Base-by-base conservation (phyloP, 2,888 invertebrate species). In the Epinotia brunnichana region DNA sequence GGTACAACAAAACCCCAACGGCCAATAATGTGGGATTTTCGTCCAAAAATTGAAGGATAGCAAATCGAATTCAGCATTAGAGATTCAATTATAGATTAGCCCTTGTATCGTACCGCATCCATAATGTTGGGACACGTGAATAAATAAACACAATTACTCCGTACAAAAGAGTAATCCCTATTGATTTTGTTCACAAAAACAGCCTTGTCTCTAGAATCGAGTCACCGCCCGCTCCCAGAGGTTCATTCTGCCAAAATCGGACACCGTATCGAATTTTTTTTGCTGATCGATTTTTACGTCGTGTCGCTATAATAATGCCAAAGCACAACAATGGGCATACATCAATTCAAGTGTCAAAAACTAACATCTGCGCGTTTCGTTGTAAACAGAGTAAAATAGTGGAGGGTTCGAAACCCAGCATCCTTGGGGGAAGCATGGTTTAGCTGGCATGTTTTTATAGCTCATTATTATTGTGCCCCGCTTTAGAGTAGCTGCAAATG, bases 11-110 rank as follows among this genome's bases (percentile, higher is more conserved):
- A 77, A 76, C 66, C 62, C 69, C 80, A 82, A 76, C 79, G 74
- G 78, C 79, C 73, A 74, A 77, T 78, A 80, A 80, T 83, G 82
- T 81, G 77, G 82, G 81, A 79, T 77, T 80, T 82, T 77, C 74
- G 81, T 78, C 81, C 81, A 86, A 88, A 89, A 89, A 88, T 87
- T 82, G 81, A 86, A 85, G 85, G 86, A 90, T 90, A 89, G 85
- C 86, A 86, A 87, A 90, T 88, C 87, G 86, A 90, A 91, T 87
- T 17, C 72, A 73, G 68, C 73, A 73, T 73, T 73, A 86, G 87
- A 89, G 92, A 93, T 93, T 93, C 90, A 90, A 92, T 93, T 93
- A 92, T 90, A 92, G 92, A 93, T 93, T 92, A 92, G 91, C 88
- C 84, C 85, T 89, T 89, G 85, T 87, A 86, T 82, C 83, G 87